These are phyloP conservation scores for Mythimna vitellina DNA, from an alignment of 2,888 invertebrate species.

Conservation along the genomic window DNA sequence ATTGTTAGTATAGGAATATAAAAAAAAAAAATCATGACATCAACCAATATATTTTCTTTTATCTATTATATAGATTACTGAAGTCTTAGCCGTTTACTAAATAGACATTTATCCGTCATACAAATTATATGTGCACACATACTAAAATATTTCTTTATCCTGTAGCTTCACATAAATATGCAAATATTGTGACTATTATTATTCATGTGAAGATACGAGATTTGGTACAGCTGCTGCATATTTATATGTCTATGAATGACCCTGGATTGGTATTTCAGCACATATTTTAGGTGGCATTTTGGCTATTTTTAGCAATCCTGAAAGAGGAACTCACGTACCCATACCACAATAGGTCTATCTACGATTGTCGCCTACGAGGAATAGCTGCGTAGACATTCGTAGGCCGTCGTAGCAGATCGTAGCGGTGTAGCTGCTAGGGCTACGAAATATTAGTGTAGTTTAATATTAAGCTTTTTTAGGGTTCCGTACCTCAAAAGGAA, in stretches of 20 bases:
- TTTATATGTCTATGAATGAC: background rate
- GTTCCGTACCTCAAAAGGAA: too few species aligned
- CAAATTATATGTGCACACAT: constrained; percentile 16
- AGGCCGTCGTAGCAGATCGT: constrained; percentile 33
- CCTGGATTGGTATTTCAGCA: background rate
- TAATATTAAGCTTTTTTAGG: background rate
- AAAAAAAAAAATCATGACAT: too few species aligned
- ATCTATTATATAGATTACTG: background rate
- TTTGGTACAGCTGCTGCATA: too few species aligned
- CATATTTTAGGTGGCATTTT: background rate
- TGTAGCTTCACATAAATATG: constrained; percentile 20
- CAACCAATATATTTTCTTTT: constrained; percentile 1
- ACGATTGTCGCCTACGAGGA: constrained; percentile 31
- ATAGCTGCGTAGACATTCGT: constrained; percentile 5
- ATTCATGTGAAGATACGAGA: too few species aligned
- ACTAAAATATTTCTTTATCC: background rate
- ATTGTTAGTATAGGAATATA: too few species aligned
- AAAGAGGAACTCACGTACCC: background rate
- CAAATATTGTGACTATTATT: background rate
- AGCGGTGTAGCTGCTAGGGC: constrained; percentile 31
- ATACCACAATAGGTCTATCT: constrained; percentile 3
- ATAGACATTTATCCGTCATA: constrained; percentile 4
- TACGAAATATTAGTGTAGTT: constrained; percentile 24
- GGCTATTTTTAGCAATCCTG: constrained; percentile 15
- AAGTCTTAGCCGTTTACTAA: background rate